phyloP scores from a whole-genome alignment of 2,888 invertebrate genomes.

The Brachypalpus laphriformis region DNA sequence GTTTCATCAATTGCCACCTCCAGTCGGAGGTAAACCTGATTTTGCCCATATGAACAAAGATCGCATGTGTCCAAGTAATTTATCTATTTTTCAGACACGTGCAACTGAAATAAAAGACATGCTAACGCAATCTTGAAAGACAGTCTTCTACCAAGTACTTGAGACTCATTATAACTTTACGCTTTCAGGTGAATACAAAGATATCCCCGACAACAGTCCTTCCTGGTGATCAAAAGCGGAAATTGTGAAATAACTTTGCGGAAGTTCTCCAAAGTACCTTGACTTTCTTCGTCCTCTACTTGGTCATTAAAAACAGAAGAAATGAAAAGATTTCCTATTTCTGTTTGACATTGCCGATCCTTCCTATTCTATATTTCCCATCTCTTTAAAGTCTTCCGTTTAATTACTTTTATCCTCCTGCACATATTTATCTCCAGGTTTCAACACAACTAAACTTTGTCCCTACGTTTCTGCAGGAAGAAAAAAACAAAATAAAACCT shows the following conservation, averaged over 20 bases:
- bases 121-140: too few species aligned
- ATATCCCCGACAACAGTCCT: not conserved
- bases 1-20: too few species aligned
- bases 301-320: not conserved
- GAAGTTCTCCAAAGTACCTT: too few species aligned
- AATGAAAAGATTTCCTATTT: not conserved
- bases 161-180: not conserved
- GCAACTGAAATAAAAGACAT: too few species aligned
- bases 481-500: slow-evolving; percentile 1
- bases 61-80: too few species aligned
- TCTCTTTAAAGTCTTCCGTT: not conserved
- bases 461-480: not conserved
- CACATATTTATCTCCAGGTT: not conserved
- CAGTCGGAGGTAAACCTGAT: too few species aligned
- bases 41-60: too few species aligned
- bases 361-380: not conserved
- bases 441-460: slow-evolving; percentile 27
- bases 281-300: not conserved
- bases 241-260: not conserved
- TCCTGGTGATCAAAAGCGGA: not conserved
- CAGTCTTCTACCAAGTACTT: too few species aligned
- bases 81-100: too few species aligned
- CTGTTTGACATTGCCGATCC: not conserved
- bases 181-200: not conserved
- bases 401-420: slow-evolving; percentile 42